Conservation (phyloP, 35 echinoderm and acorn worm genomes). For the Anneissia japonica region DNA sequence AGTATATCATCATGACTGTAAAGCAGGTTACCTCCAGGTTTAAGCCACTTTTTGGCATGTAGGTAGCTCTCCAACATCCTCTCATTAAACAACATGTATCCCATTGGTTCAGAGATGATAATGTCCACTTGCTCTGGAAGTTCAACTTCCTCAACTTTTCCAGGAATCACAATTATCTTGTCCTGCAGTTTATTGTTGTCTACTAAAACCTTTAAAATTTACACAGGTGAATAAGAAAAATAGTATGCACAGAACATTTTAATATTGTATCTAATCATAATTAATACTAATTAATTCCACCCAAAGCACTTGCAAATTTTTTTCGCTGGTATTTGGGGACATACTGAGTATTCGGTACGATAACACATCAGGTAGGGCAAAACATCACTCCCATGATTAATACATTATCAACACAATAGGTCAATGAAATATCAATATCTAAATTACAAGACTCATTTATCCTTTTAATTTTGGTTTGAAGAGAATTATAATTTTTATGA, state of each 20-base stretch:
- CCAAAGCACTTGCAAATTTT: no score
- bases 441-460: no score
- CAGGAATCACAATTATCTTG: conserved; percentile 68
- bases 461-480: no score
- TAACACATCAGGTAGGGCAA: no score
- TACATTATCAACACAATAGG: no score
- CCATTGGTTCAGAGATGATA: conserved; percentile 95
- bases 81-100: conserved; percentile 97
- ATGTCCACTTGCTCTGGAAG: conserved; percentile 87
- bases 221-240: not conserved
- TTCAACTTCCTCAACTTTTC: conserved; percentile 79
- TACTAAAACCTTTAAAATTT: conserved; percentile 53
- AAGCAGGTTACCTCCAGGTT: conserved; percentile 83
- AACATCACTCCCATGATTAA: no score
- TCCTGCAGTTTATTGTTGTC: conserved; percentile 71
- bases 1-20: no score
- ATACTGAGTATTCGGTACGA: no score
- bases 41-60: conserved; percentile 95
- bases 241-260: not conserved
- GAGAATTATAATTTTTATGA: not conserved
- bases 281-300: no score
- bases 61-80: conserved; percentile 94
- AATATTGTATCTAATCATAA: no score
- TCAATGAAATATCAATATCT: no score
- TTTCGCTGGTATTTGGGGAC: no score